These are phyloP conservation scores for Lissocephala sabroskyi DNA, from an alignment of 2,888 invertebrate genomes.

Conservation along the genomic window DNA sequence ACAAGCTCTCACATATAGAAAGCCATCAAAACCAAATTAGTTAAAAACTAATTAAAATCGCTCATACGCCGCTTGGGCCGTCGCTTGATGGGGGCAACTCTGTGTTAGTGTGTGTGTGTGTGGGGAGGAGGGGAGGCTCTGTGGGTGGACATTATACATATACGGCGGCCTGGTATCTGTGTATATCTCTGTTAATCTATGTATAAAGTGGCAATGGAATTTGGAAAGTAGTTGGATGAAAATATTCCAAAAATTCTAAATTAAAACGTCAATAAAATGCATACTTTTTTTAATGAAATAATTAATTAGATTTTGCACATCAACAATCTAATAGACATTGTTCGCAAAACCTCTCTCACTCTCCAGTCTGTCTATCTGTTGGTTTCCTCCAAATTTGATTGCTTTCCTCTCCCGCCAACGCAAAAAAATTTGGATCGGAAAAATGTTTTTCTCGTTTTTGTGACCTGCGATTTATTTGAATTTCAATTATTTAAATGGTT, in stretches of 20 bases:
- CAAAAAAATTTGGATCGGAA: too few species aligned
- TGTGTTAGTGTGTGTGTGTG: too few species aligned
- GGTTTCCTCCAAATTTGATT: too few species aligned
- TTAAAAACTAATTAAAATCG: slow-evolving; percentile 64
- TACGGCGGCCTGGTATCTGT: background rate
- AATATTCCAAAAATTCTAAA: slow-evolving; percentile 57
- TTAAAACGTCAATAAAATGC: slow-evolving; percentile 68
- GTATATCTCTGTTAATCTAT: background rate
- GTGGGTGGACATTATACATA: background rate
- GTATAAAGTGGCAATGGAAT: background rate
- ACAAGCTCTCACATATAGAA: background rate
- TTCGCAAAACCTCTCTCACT: background rate
- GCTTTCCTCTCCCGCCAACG: too few species aligned
- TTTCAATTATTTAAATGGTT: slow-evolving; percentile 66
- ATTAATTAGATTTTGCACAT: slow-evolving; percentile 67
- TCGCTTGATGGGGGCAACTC: too few species aligned
- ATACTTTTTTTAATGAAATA: slow-evolving; percentile 61
- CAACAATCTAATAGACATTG: slow-evolving; percentile 46
- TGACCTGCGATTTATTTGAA: slow-evolving; percentile 64
- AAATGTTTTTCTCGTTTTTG: slow-evolving; percentile 10
- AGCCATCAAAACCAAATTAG: slow-evolving; percentile 33
- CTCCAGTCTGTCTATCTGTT: background rate
- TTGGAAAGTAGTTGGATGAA: too few species aligned
- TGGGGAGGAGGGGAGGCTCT: too few species aligned
- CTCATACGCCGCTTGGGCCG: slow-evolving; percentile 47